Evolutionary conservation across 1,140 invertebrate species (phyloP), one percentile per base, ranked within the genome.

Genomic region (Battus philenor): DNA sequence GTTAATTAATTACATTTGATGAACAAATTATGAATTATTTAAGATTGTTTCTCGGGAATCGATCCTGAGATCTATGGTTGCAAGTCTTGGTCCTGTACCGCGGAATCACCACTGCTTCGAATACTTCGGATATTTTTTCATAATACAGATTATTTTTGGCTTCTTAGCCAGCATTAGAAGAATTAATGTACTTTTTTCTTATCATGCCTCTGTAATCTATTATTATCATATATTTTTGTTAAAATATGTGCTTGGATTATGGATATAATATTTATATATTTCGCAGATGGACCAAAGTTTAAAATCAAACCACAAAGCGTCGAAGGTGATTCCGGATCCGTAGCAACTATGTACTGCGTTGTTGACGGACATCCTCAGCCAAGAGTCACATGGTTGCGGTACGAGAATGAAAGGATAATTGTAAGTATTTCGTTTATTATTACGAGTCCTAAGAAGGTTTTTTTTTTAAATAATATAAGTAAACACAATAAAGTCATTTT

Each of bases 361-460:
- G 95, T 97, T 0, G 94, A 95, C 58, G 95, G 96, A 15, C 97
- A 98, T 84, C 96, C 96, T 0, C 81, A 90, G n/a, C 93, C 97
- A 0, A 93, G 95, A 56, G 93, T 97, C 34, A 87, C 92, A 6
- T 98, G 96, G 96, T 90, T 93, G 29, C 90, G 94, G 69, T 91
- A 96, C 73, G 88, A 90, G 50, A 59, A 64, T 7, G 70, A 80
- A 1, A 55, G 63, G 41, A 57, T 75, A 27, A 59, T 78, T 62
- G 80, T 84, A 60, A 78, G 80, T 77, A 20, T 6, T 20, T n/a
- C n/a, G n/a, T n/a, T n/a, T n/a, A n/a, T n/a, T n/a, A n/a, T n/a
- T n/a, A n/a, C n/a, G n/a, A n/a, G n/a, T n/a, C n/a, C n/a, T n/a
- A n/a, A n/a, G n/a, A n/a, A n/a, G n/a, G n/a, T n/a, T n/a, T n/a